Percentiles rank a stretch among this genome's conserved stretches.
Evolutionary conservation across 2,113 vertebrate genomes (phyloP).

Genomic region (Mohoua ochrocephala): DNA sequence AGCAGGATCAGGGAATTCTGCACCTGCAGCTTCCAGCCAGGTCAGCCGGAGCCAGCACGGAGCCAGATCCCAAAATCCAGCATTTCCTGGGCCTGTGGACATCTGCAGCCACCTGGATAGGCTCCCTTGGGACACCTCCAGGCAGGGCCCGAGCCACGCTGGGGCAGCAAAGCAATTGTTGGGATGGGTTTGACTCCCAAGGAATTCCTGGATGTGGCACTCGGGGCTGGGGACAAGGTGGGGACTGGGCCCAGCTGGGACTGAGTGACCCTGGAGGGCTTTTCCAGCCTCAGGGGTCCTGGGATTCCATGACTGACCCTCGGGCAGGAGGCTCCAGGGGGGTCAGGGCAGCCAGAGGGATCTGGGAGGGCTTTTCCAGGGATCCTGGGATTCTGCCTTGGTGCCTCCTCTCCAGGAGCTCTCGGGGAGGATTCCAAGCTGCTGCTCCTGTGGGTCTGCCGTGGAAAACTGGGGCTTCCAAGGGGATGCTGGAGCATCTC

Average conservation of each 20-base stretch:
- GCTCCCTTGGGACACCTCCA: accelerated
- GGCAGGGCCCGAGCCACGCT: accelerated
- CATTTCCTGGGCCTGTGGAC: accelerated
- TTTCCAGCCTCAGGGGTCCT: background rate
- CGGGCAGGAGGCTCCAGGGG: background rate
- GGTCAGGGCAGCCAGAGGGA: background rate
- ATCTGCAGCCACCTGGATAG: accelerated
- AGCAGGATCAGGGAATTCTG: background rate
- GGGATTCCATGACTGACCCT: background rate
- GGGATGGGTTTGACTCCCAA: accelerated
- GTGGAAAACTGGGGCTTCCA: background rate
- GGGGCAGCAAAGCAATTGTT: accelerated
- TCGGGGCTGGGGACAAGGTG: background rate
- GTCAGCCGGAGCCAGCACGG: background rate
- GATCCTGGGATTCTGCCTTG: background rate
- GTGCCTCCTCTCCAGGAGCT: background rate
- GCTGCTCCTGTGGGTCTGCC: background rate
- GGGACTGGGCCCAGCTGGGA: accelerated
- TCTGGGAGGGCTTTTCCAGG: background rate
- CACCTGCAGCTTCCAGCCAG: background rate
- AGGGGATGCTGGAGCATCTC: background rate
- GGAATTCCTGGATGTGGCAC: background rate
- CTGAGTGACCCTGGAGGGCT: accelerated
- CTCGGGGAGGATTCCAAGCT: background rate
- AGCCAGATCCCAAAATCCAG: background rate